phyloP scores from a whole-genome alignment of 2,888 invertebrate genomes.

The Xestia c-nigrum region DNA sequence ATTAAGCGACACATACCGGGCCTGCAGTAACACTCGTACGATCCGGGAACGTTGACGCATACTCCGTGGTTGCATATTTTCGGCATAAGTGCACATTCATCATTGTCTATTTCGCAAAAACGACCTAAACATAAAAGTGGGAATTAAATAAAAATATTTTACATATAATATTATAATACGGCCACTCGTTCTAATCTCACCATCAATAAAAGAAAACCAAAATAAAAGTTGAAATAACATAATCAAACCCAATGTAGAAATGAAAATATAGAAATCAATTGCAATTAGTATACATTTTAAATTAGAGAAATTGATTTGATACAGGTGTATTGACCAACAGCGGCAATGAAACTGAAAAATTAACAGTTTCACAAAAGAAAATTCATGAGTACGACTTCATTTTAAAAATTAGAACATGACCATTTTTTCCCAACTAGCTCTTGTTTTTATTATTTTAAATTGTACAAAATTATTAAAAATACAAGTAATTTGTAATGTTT shows the following conservation, averaged over 20 bases:
- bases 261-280: slow-evolving; percentile 41
- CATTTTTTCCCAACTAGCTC: not conserved
- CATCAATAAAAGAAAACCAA: slow-evolving; percentile 64
- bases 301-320: slow-evolving; percentile 74
- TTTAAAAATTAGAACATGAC: not conserved
- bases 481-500: not conserved
- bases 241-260: slow-evolving; percentile 44
- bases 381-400: not conserved
- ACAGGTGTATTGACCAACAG: slow-evolving; percentile 75
- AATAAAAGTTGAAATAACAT: slow-evolving; percentile 59
- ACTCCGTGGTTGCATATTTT: slow-evolving; percentile 95
- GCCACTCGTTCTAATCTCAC: slow-evolving; percentile 52
- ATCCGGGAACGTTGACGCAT: slow-evolving; percentile 94
- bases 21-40: slow-evolving; percentile 96
- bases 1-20: slow-evolving; percentile 89
- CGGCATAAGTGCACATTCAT: slow-evolving; percentile 92
- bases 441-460: not conserved
- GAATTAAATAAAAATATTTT: not conserved
- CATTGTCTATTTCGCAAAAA: slow-evolving; percentile 92
- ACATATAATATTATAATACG: not conserved
- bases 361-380: not conserved
- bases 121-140: slow-evolving; percentile 80
- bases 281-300: slow-evolving; percentile 60
- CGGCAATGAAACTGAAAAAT: slow-evolving; percentile 48
- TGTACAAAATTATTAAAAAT: not conserved